Evolutionary conservation across 1,140 invertebrate species (phyloP), one percentile per base, ranked within the genome.

Genomic region (Drosophila lowei): DNA sequence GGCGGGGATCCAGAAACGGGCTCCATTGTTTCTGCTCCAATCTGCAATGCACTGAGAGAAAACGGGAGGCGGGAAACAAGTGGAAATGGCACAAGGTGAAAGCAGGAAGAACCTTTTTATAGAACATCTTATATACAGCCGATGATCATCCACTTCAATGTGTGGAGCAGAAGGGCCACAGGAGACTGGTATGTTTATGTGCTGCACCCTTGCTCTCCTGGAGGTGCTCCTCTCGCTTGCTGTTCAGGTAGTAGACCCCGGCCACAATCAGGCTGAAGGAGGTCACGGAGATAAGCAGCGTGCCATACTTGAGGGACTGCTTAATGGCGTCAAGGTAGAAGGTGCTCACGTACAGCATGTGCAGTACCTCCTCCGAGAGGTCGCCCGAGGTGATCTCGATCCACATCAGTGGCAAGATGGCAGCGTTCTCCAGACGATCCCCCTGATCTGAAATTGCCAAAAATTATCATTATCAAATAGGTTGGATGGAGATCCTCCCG

Each of bases 321-420:
- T 94, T 93, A 0, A 93, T 68, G 2, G 91, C 91, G 53, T 89
- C 90, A 0, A 92, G 84, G 0, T 93, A 93, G 53, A 93, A 93
- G 18, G 93, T 92, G 5, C 92, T 79, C 2, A 91, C 78, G 38
- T 93, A 90, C 0, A 94, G 79, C 0, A 90, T 55, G 11, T 90
- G 78, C 1, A 92, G 55, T 0, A 94, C 41, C 0, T 92, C 88
- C 9, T 93, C 91, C 0, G 93, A 92, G 3, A 94, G 75, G 4
- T 92, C 72, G 0, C 92, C 92, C 0, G 92, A 70, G 1, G 92
- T 91, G 0, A 92, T 86, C 70, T 95, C 94, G 4, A 94, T 60
- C 94, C 94, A 95, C 1, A 94, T 89, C 0, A 94, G 65, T 0
- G 94, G 94, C 4, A 95, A 76, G 18, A 94, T 93, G 11, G 90